phyloP scores from a whole-genome alignment of 2,113 vertebrate genomes.

The Antechinus stuartii region DNA sequence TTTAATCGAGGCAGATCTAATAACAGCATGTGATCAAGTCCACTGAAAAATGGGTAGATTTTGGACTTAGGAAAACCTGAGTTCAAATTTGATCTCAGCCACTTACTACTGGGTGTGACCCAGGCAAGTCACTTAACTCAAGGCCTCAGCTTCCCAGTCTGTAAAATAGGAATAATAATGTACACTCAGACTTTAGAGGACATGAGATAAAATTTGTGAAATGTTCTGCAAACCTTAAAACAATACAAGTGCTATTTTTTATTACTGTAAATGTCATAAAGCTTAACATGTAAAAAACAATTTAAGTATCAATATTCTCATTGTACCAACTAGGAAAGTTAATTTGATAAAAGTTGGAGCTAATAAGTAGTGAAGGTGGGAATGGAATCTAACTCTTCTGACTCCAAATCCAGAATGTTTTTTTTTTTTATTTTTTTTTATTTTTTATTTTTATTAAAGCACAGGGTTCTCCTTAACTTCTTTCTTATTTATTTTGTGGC shows the following conservation, averaged over 20 bases:
- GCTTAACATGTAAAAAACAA: background rate
- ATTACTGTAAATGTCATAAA: background rate
- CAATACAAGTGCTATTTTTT: background rate
- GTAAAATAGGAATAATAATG: background rate
- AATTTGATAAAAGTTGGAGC: background rate
- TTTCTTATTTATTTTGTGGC: no score
- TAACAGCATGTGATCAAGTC: no score
- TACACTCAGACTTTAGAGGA: no score
- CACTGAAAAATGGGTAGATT: no score
- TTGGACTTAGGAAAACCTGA: no score
- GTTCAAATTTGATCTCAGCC: background rate
- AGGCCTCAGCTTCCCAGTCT: background rate
- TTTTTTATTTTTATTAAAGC: background rate
- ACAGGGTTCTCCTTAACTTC: no score
- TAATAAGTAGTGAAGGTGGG: background rate
- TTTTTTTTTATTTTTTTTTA: background rate
- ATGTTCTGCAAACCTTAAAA: background rate
- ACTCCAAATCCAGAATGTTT: background rate
- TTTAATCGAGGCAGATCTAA: no score
- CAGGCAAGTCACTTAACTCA: background rate
- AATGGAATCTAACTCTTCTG: background rate
- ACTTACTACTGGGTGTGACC: background rate
- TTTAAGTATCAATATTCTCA: background rate
- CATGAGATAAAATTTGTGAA: background rate
- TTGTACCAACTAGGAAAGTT: background rate